Conservation (phyloP, 2,113 vertebrate genomes). For the Strigops habroptila region DNA sequence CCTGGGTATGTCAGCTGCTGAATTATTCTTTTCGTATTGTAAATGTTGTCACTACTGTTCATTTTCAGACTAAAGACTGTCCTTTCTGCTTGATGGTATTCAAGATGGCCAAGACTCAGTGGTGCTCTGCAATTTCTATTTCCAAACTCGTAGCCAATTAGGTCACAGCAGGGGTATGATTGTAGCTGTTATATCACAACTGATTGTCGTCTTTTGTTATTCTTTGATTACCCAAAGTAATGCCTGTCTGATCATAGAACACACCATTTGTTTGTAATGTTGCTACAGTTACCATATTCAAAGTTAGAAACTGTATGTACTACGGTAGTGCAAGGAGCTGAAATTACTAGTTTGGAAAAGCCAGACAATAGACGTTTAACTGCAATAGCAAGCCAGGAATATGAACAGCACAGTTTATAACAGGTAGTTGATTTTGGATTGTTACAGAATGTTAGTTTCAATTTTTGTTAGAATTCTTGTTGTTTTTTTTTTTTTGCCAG, state of each 20-base stretch:
- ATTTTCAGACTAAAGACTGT: neutral
- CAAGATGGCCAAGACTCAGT: neutral
- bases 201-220: neutral
- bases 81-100: neutral
- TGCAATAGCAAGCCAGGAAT: neutral
- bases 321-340: fast-evolving
- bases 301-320: neutral
- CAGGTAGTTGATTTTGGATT: neutral
- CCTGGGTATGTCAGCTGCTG: neutral
- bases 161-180: neutral
- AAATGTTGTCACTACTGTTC: neutral
- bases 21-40: neutral
- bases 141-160: neutral
- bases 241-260: neutral
- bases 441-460: neutral
- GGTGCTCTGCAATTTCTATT: neutral
- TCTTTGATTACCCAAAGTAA: neutral
- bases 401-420: neutral
- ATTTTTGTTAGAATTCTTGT: neutral
- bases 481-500: neutral
- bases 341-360: neutral
- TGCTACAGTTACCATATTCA: neutral
- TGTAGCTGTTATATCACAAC: neutral
- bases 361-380: neutral
- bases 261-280: neutral